A percentile compares a stretch with the other conserved stretches of the same genome.
These are phyloP conservation scores for Oxystoma pomonae DNA, from an alignment of 2,888 invertebrate species.

Conservation along the genomic window DNA sequence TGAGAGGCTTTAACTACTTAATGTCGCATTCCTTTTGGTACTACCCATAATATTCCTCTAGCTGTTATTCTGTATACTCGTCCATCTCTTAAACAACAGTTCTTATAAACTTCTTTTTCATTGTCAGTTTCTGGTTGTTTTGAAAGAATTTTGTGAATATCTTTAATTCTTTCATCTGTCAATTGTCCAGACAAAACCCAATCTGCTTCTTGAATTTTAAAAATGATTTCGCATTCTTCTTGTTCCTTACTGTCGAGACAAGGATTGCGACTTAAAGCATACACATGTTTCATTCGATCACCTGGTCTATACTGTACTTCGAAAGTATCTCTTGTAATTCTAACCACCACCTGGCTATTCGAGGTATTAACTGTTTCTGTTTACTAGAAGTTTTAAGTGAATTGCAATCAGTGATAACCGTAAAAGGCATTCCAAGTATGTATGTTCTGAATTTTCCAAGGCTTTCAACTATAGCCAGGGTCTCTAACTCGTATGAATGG, in stretches of 20 bases:
- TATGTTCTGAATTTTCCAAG: conserved; percentile 38
- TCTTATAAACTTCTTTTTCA: conserved; percentile 20
- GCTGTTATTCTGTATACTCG: conserved; percentile 25
- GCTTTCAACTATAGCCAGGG: conserved; percentile 37
- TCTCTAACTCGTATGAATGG: conserved; percentile 39
- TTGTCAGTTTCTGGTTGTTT: conserved; percentile 22
- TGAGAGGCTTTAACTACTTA: conserved; percentile 32
- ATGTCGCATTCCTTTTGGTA: conserved; percentile 37
- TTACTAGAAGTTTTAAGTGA: conserved; percentile 31
- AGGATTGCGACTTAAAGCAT: conserved; percentile 30
- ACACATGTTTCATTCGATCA: conserved; percentile 25
- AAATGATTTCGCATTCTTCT: conserved; percentile 8
- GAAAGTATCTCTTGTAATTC: conserved; percentile 26
- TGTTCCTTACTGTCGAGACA: not conserved
- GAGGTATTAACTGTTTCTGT: conserved; percentile 31
- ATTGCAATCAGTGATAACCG: conserved; percentile 38
- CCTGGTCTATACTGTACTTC: conserved; percentile 26
- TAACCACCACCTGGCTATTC: conserved; percentile 31
- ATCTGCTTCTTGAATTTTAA: conserved; percentile 25
- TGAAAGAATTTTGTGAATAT: conserved; percentile 18
- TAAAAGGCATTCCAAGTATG: conserved; percentile 35
- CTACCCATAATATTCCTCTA: conserved; percentile 32
- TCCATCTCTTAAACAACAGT: conserved; percentile 19
- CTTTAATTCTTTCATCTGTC: conserved; percentile 24
- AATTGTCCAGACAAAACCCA: conserved; percentile 29